These are phyloP conservation scores for Carcharodon carcharias DNA, from an alignment of 2,797 vertebrate species.

Conservation along the genomic window DNA sequence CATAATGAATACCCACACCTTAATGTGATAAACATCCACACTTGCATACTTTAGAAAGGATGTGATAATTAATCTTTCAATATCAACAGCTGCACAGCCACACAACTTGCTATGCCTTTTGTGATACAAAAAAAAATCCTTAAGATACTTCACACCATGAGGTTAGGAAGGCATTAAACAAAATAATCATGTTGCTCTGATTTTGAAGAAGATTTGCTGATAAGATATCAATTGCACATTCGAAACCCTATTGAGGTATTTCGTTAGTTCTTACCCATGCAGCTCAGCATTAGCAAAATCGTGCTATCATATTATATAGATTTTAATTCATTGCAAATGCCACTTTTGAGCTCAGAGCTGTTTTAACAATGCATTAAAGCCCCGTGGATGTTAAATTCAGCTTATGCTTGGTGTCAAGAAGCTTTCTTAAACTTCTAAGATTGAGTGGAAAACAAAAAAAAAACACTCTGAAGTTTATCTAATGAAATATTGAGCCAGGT, in stretches of 20 bases:
- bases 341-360: background rate
- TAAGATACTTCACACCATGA: background rate
- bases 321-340: background rate
- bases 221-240: background rate
- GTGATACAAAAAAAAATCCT: background rate
- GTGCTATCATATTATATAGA: background rate
- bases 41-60: slow-evolving; percentile 68
- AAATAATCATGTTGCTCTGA: background rate
- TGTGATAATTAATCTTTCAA: slow-evolving; percentile 84
- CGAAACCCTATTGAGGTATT: background rate
- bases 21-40: slow-evolving; percentile 58
- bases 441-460: background rate
- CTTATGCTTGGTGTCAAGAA: background rate
- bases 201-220: background rate
- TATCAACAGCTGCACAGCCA: slow-evolving; percentile 47
- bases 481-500: background rate
- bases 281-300: background rate
- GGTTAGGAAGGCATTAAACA: background rate
- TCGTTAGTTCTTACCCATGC: background rate
- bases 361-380: background rate
- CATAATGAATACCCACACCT: slow-evolving; percentile 51
- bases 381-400: background rate
- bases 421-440: background rate
- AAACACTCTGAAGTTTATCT: background rate
- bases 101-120: background rate